Conservation (phyloP, 2,797 vertebrate species). For the Lacerta bilineata region DNA sequence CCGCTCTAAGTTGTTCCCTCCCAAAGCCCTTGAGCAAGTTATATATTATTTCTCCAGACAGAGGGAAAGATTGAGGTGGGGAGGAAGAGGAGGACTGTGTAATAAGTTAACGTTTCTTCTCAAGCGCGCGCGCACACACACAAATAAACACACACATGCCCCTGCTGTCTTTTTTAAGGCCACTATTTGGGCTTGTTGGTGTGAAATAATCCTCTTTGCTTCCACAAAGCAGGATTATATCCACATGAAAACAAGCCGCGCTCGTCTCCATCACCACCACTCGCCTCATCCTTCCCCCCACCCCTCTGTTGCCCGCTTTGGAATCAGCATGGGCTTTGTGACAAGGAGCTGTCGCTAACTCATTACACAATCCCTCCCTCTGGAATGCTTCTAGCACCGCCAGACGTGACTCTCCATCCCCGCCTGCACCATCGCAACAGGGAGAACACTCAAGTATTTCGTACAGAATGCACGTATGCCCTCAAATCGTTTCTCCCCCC, state of each 20-base stretch:
- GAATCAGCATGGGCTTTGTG: background rate
- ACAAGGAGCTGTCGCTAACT: background rate
- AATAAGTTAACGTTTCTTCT: background rate
- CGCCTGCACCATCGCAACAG: no score
- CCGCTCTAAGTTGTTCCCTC: background rate
- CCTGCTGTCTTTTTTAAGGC: background rate
- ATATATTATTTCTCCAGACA: no score
- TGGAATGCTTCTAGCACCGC: background rate
- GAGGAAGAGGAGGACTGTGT: no score
- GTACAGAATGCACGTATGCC: no score
- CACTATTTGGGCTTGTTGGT: constrained; percentile 3
- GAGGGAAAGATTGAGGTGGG: no score
- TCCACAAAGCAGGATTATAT: constrained; percentile 23
- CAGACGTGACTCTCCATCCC: background rate
- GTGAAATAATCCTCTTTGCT: constrained; percentile 30
- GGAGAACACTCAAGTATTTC: background rate
- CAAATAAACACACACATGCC: background rate
- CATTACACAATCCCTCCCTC: background rate
- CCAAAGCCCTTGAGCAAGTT: background rate
- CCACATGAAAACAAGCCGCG: constrained; percentile 21
- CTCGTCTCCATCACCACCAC: background rate
- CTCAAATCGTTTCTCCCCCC: no score
- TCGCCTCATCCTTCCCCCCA: background rate
- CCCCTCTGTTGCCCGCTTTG: background rate
- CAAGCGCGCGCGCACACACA: fast-evolving